phyloP scores from a whole-genome alignment of 1,140 invertebrate genomes.

The Brachionus manjavacas region DNA sequence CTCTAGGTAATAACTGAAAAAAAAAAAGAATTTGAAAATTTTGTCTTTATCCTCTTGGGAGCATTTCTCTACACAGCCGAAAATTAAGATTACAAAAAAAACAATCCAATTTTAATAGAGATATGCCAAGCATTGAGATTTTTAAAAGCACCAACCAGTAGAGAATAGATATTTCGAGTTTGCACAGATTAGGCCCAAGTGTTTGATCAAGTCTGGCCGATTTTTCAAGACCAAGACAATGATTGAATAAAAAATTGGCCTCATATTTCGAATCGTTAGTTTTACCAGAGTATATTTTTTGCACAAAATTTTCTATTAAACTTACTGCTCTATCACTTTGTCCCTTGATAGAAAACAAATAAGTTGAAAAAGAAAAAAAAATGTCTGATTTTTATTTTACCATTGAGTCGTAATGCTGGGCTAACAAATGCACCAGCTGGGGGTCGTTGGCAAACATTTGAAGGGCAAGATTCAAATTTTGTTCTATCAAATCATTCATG shows the following conservation, averaged over 20 bases:
- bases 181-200: not conserved
- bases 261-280: not conserved
- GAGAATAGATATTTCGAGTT: not conserved
- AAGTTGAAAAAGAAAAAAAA: not conserved
- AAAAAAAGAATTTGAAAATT: not conserved
- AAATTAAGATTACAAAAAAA: not conserved
- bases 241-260: not conserved
- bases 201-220: not conserved
- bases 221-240: conserved; percentile 8
- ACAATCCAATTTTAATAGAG: not conserved
- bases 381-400: not conserved
- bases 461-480: not conserved
- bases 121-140: not conserved
- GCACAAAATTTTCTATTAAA: not conserved
- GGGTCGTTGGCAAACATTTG: conserved; percentile 36
- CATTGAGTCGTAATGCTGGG: conserved; percentile 13
- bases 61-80: not conserved
- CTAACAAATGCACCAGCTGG: not conserved
- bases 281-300: not conserved
- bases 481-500: not conserved
- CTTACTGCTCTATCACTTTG: not conserved
- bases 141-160: conserved; percentile 9
- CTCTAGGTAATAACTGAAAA: conserved; percentile 31
- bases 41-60: not conserved
- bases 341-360: not conserved